Base-by-base conservation (phyloP, 2,113 vertebrate species). In the Rhombomys opimus region DNA sequence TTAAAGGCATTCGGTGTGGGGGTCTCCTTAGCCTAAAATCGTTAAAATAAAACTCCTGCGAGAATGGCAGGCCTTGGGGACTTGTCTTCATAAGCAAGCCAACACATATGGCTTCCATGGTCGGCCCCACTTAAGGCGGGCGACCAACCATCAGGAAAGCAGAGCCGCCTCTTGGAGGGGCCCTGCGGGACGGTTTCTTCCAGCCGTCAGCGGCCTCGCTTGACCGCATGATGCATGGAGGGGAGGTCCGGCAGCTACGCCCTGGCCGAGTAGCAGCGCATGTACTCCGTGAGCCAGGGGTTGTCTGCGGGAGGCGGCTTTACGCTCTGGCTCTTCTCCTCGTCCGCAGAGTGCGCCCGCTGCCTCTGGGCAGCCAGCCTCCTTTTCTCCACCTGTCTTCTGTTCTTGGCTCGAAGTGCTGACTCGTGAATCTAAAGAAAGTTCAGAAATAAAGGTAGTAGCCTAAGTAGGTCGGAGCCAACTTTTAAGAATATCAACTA, bases 231-330 rank as follows among this genome's bases (percentile, higher is more conserved):
- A 17, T 50, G 57, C 68, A 72, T 3, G 46, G 46, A 94, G 80
- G 41, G 86, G 68, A 90, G 38, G 70, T 7, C 41, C 25, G 4
- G 54, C 89, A 4, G 98, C 97, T 98, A 99, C 0, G 99, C 98
- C 90, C 99, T 98, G 20, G 99, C 99, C 0, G 99, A 99, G 96
- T 99, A 99, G 98, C 99, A 99, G 90, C 99, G 98, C 99, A 99
- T 99, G 81, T 99, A 99, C 96, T 99, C 99, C 0, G 99, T 99
- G 98, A 99, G 98, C 99, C 99, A 99, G 0, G 99, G 99, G 97
- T 99, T 99, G 72, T 99, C 99, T 15, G 99, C 97, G 0, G 98
- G 98, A 63, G 98, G 90, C 18, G 98, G 84, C 96, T 98, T 99
- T 10, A 96, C 78, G 75, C 92, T 98, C 81, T 97, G 95, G 4